Evolutionary conservation across 2,113 vertebrate genomes (phyloP), one percentile per base, ranked within the genome.

Genomic region (Agapornis roseicollis): DNA sequence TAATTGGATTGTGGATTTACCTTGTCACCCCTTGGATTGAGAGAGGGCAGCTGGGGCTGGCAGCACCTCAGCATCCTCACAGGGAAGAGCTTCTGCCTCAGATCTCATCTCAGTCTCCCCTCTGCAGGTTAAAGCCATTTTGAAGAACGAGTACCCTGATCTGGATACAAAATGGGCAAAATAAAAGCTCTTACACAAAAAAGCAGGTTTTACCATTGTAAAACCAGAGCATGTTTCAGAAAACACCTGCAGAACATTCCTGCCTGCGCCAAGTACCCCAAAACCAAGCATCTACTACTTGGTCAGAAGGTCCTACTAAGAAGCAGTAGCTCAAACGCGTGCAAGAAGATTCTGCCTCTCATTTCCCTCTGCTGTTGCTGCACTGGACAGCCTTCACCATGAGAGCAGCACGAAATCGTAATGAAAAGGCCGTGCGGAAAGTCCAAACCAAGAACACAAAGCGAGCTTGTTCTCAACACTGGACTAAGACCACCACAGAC

Each of bases 381-480:
- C 37, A 39, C n/a, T 1, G 18, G 46, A 33, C 46, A 80, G 73
- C 15, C 49, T 69, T 33, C 12, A 1, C 10, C 22, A 27, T 2
- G 4, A 27, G 3, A 72, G 37, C 79, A 24, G 58, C 52, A 58
- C 10, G 70, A 74, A 47, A 35, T 41, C 42, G 25, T 69, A 13
- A 72, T 56, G 68, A 68, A 82, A 91, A 89, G 22, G 29, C 31
- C 33, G 25, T 19, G 53, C 20, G 74, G 80, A 53, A 80, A 91
- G 60, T 61, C 29, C 50, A 65, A 29, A n/a, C 31, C 47, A 33
- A 22, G 49, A 58, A 39, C 3, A 80, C 61, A 79, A 68, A 58
- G 65, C 27, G 0, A 71, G 70, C 9, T 56, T 15, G 73, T 44
- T 60, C 53, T 58, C 25, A 3, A 2, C 1, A 0, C 5, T 1